phyloP scores from a whole-genome alignment of 2,888 invertebrate species.

The Agapostemon virescens region DNA sequence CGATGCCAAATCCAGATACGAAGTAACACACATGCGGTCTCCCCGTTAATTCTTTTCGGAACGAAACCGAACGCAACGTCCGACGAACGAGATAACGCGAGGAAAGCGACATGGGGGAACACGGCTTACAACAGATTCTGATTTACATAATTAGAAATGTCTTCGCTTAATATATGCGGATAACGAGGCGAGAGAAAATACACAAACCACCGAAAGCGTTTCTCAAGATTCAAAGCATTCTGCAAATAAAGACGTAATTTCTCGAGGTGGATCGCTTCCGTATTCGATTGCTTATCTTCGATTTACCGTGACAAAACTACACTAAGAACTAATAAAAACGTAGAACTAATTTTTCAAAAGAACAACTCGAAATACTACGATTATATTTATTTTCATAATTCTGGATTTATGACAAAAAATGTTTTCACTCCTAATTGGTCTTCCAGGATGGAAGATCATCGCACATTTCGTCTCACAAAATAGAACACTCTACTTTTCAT shows the following conservation, averaged over 20 bases:
- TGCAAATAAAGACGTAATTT: background rate
- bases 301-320: no score
- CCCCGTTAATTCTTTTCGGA: slow-evolving; percentile 35
- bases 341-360: no score
- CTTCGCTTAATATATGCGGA: slow-evolving; percentile 12
- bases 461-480: no score
- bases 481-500: no score
- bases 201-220: background rate
- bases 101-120: slow-evolving; percentile 17
- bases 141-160: slow-evolving; percentile 53
- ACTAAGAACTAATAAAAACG: no score
- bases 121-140: slow-evolving; percentile 35
- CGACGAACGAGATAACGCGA: background rate
- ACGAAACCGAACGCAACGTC: slow-evolving; percentile 11
- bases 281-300: background rate
- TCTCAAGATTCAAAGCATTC: background rate
- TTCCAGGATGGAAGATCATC: no score
- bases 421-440: no score
- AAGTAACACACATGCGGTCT: slow-evolving; percentile 34
- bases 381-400: no score
- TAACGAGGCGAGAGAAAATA: background rate
- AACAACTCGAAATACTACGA: no score
- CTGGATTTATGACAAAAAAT: no score
- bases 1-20: slow-evolving; percentile 26
- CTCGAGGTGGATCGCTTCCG: background rate